Conservation (phyloP, 2,113 vertebrate genomes). For the Cygnus atratus region DNA sequence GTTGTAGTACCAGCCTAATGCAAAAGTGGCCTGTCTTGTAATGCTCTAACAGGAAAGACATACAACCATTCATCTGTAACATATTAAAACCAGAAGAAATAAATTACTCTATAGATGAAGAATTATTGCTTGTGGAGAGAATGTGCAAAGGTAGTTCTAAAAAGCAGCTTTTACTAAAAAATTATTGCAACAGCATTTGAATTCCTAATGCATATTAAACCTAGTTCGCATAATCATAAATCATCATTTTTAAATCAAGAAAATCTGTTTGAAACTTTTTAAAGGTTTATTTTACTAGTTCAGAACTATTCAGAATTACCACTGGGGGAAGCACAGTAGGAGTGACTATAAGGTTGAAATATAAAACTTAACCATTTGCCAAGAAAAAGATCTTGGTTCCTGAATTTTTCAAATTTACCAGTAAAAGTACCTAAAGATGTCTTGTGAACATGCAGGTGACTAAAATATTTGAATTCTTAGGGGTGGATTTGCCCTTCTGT, state of each 20-base stretch:
- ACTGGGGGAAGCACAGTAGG: slow-evolving; percentile 16
- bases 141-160: slow-evolving; percentile 82
- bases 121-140: slow-evolving; percentile 87
- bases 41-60: slow-evolving; percentile 90
- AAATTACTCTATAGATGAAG: slow-evolving; percentile 95
- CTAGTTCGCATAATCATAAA: slow-evolving; percentile 72
- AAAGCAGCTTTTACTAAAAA: slow-evolving; percentile 85
- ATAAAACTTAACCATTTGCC: slow-evolving; percentile 16
- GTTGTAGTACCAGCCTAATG: slow-evolving; percentile 84
- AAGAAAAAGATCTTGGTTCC: not conserved
- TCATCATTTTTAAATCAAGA: slow-evolving; percentile 78
- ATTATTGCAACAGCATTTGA: slow-evolving; percentile 84
- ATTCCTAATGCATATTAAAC: slow-evolving; percentile 84
- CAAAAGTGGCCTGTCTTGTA: slow-evolving; percentile 85
- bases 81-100: slow-evolving; percentile 98
- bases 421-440: not conserved
- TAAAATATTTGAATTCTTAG: not conserved
- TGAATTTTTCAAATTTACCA: slow-evolving; percentile 10
- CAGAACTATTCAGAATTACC: slow-evolving; percentile 46
- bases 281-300: slow-evolving; percentile 69
- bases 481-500: not conserved
- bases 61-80: slow-evolving; percentile 94
- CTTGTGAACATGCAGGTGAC: not conserved
- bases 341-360: slow-evolving; percentile 27
- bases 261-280: slow-evolving; percentile 77